Evolutionary conservation across 2,888 invertebrate genomes (phyloP), one percentile per base, ranked within the genome.

Genomic region (Calameuta pallipes): DNA sequence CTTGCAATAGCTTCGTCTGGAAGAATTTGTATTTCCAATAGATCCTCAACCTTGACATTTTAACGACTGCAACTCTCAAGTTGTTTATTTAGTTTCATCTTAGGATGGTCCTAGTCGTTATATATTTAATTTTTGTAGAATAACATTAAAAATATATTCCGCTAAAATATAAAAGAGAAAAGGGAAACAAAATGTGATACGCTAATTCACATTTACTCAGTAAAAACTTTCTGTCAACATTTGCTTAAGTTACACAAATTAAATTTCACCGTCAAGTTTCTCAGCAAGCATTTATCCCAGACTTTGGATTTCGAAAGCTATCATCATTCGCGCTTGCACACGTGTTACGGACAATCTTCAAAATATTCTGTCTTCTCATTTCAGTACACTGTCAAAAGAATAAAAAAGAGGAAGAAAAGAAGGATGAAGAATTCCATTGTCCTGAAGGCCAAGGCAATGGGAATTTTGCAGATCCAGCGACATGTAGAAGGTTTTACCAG

Each of bases 401-500:
- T 75, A 92, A 91, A 82, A 89, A 89, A 82, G 92, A 92, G 81
- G 92, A 94, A 84, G 94, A 94, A 81, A 93, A 93, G 84, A 93
- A 94, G 85, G 90, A 92, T 74, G 94, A 94, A 84, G 95, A 96
- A 75, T 97, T 95, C 87, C 92, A 93, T 80, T 97, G 97, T 91
- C 97, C 97, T n/a, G 95, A 95, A 91, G 95, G 95, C 74, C 94
- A 94, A 85, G 97, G 96, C 81, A 97, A 96, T 92, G 97, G 97
- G 80, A 97, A 97, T 91, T 97, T 95, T 89, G 97, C 97, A 33
- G 97, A 97, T 92, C 97, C 97, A 15, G 96, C 94, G 74, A 97
- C 96, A 56, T 97, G 97, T 91, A 94, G 97, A 87, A 93, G 97
- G 88, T 97, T 97, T 93, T 97, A 97, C 92, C 97, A 97, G 94